Percentiles rank a stretch among this genome's conserved stretches.
These are phyloP conservation scores for Acleris emargana DNA, from an alignment of 2,888 invertebrate species.

Conservation along the genomic window DNA sequence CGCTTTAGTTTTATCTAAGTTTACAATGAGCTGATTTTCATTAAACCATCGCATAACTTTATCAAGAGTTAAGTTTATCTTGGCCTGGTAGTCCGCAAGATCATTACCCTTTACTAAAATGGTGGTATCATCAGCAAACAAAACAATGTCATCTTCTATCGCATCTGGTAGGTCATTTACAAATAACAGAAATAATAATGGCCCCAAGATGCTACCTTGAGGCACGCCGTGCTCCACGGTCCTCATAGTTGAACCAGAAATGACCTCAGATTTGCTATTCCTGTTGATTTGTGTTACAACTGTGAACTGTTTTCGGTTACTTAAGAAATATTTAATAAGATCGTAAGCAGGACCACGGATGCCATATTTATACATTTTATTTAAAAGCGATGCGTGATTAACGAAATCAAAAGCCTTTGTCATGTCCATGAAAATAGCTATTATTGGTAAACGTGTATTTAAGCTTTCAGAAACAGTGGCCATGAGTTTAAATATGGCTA, in stretches of 20 bases:
- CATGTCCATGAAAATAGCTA: conserved; percentile 10
- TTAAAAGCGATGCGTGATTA: neutral
- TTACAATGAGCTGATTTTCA: neutral
- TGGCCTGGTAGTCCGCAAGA: neutral
- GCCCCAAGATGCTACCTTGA: neutral
- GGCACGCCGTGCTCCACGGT: neutral
- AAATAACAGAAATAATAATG: neutral
- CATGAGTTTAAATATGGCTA: conserved; percentile 3
- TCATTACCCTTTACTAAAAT: neutral
- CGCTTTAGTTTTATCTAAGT: neutral
- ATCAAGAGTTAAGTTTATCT: neutral
- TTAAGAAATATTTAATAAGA: conserved; percentile 1
- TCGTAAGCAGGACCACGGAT: conserved; percentile 1
- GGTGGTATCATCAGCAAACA: neutral
- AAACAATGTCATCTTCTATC: neutral
- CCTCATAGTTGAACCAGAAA: neutral
- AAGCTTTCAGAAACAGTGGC: conserved; percentile 1
- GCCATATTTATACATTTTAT: neutral
- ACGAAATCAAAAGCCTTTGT: conserved; percentile 2
- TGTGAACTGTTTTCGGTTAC: neutral
- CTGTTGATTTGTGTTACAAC: neutral
- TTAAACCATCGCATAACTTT: neutral
- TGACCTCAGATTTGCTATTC: neutral
- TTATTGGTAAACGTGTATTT: neutral
- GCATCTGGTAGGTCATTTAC: neutral